Conservation (phyloP, 2,888 invertebrate genomes). For the Malthinus seriepunctatus region DNA sequence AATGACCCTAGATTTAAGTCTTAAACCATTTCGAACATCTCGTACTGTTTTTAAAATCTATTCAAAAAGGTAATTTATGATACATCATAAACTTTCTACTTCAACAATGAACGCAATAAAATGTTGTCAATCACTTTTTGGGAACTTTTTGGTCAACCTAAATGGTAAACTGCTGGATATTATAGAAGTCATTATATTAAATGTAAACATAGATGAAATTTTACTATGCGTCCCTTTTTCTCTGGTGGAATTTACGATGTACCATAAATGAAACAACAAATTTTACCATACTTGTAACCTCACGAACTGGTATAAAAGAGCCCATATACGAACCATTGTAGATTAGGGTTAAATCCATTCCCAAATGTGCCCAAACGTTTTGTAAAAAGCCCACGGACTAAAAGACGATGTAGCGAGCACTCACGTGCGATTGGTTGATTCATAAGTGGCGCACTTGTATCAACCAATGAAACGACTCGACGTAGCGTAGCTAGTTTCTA, state of each 20-base stretch:
- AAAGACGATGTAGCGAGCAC: too few species aligned
- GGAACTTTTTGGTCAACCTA: conserved; percentile 19
- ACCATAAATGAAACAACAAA: background rate
- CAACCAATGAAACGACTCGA: too few species aligned
- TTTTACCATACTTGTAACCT: too few species aligned
- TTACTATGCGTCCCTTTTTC: background rate
- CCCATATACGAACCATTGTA: too few species aligned
- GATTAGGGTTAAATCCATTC: too few species aligned
- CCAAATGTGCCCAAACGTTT: too few species aligned
- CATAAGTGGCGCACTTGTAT: too few species aligned
- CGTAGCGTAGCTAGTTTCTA: too few species aligned
- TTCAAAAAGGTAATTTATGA: conserved; percentile 22
- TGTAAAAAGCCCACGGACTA: too few species aligned
- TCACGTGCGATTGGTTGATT: too few species aligned
- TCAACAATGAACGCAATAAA: conserved; percentile 29
- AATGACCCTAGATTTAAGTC: background rate
- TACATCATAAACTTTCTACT: conserved; percentile 27
- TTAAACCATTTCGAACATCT: background rate
- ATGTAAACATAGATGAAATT: conserved; percentile 22
- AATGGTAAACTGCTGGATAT: conserved; percentile 28
- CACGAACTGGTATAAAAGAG: too few species aligned
- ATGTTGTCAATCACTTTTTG: conserved; percentile 26
- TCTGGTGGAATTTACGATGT: background rate
- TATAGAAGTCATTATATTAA: conserved; percentile 26
- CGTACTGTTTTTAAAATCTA: conserved; percentile 11